These are phyloP conservation scores for Actinostola sp. DNA, from an alignment of 92 coral and sea anemone species.

Conservation along the genomic window DNA sequence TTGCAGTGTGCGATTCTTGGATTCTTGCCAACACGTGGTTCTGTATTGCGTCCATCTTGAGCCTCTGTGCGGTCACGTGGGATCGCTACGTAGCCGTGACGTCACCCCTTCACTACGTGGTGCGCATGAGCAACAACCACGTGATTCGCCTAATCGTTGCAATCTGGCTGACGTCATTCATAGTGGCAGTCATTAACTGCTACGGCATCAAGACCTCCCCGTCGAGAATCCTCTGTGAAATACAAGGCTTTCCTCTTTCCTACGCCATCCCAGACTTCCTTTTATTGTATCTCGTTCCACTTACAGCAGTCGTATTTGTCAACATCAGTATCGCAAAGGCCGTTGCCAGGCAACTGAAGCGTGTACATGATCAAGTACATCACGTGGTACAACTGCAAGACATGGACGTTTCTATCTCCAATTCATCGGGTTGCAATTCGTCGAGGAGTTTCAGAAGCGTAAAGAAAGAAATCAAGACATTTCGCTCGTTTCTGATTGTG, in stretches of 20 bases:
- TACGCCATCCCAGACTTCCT: slow-evolving; percentile 13
- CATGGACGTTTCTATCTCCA: background rate
- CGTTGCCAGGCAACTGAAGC: slow-evolving; percentile 18
- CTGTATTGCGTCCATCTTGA: slow-evolving; percentile 22
- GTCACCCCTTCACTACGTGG: slow-evolving; percentile 32
- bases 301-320: slow-evolving; percentile 18
- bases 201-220: slow-evolving; percentile 30
- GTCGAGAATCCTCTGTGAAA: slow-evolving; percentile 16
- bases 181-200: slow-evolving; percentile 11
- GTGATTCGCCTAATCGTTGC: slow-evolving; percentile 12
- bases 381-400: background rate
- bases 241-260: slow-evolving; percentile 5
- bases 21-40: slow-evolving; percentile 30
- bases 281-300: slow-evolving; percentile 12
- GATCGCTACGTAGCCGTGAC: slow-evolving; percentile 49
- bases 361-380: background rate
- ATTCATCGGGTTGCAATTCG: background rate
- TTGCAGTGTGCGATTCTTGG: slow-evolving; percentile 34
- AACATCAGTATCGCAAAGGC: slow-evolving; percentile 15
- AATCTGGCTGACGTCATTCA: slow-evolving; percentile 19
- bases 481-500: slow-evolving; percentile 68
- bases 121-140: slow-evolving; percentile 25
- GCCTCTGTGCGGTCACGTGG: slow-evolving; percentile 45
- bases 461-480: slow-evolving; percentile 60
- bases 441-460: slow-evolving; percentile 12